These are phyloP conservation scores for Aurelia coerulea DNA, from an alignment of 30 jellyfish, hydroid and myxozoan species.

Conservation along the genomic window DNA sequence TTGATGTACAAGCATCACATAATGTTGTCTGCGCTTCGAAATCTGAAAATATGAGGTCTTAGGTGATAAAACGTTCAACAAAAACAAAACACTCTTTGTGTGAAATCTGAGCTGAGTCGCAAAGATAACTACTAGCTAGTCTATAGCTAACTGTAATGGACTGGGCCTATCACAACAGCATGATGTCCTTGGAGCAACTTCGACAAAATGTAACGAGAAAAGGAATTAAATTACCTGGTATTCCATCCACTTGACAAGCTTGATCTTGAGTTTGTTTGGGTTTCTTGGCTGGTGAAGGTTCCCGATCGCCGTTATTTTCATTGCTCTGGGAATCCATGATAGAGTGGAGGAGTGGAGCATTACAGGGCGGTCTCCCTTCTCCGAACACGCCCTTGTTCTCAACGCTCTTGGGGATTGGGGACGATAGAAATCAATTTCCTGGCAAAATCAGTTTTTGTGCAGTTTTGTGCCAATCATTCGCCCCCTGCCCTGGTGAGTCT, in stretches of 20 bases:
- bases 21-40: constrained; percentile 58
- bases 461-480: too few relatives aligned
- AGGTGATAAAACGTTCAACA: neutral
- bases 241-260: constrained; percentile 85
- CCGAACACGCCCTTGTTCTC: constrained; percentile 61
- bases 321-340: constrained; percentile 32
- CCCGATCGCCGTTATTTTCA: constrained; percentile 29
- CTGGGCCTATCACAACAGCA: constrained; percentile 19
- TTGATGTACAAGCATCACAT: constrained; percentile 90
- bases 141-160: neutral
- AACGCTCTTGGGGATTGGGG: constrained; percentile 61
- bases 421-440: constrained; percentile 48
- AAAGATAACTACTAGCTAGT: neutral
- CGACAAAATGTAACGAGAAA: too few relatives aligned
- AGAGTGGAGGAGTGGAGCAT: neutral
- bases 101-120: constrained; percentile 23
- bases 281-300: constrained; percentile 51
- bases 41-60: constrained; percentile 15
- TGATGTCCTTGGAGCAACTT: neutral
- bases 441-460: constrained; percentile 7
- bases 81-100: neutral
- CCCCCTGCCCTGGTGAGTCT: too few relatives aligned
- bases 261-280: constrained; percentile 76
- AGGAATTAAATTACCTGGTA: constrained; percentile 45
- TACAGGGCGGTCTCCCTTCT: constrained; percentile 66